Evolutionary conservation across 1,140 invertebrate species (phyloP).

Genomic region (Drosophila leontia): DNA sequence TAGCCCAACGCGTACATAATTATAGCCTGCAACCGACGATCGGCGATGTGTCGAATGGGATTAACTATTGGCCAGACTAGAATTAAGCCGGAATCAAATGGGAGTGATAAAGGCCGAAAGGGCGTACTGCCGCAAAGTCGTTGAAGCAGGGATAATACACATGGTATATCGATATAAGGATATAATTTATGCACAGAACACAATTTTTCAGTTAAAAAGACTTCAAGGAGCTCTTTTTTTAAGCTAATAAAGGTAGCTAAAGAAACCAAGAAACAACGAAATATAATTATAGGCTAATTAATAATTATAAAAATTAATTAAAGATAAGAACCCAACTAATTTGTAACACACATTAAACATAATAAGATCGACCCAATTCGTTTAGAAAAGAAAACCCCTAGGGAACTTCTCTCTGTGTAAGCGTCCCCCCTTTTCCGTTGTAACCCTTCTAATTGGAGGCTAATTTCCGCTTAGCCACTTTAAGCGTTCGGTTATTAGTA

Average conservation of each 20-base stretch:
- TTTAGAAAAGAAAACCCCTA: background rate
- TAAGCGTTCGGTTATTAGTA: conserved; percentile 28
- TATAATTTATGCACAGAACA: background rate
- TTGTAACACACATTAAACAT: background rate
- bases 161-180: background rate
- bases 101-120: conserved; percentile 26
- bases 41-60: conserved; percentile 70
- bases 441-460: conserved; percentile 21
- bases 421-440: background rate
- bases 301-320: background rate
- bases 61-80: conserved; percentile 60
- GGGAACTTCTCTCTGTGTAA: background rate
- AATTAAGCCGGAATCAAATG: conserved; percentile 35
- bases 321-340: background rate
- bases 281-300: background rate
- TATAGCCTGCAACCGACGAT: conserved; percentile 66
- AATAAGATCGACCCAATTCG: conserved; percentile 1
- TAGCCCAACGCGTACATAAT: conserved; percentile 69
- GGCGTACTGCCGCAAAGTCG: conserved; percentile 12
- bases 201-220: background rate
- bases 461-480: conserved; percentile 28
- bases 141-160: conserved; percentile 10
- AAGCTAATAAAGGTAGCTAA: no score
- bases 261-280: no score
- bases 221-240: no score